Base-by-base conservation (phyloP, 1,140 invertebrate species). In the Cataglyphis hispanica region DNA sequence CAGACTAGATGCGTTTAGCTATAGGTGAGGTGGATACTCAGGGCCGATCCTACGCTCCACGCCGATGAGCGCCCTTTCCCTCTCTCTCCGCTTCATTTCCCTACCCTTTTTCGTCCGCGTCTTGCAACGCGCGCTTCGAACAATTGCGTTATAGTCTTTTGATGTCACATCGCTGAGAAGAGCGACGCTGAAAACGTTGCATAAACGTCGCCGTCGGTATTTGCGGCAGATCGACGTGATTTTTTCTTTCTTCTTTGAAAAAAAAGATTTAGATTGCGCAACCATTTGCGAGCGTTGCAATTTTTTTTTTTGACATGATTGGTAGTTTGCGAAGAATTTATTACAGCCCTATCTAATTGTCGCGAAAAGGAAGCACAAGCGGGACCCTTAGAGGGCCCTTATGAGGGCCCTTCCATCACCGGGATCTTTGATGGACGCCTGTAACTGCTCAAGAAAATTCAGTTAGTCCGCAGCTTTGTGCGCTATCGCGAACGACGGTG, bases 391-490 rank as follows among this genome's bases (percentile, higher is more conserved):
- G 81, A 53, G 27, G 80, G 66, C 67, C 85, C 85, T 89, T 83
- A 76, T 40, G 63, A 85, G 43, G 34, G 53, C 78, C 76, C 86
- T 90, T 89, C 89, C 19, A 85, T 81, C 70, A 56, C 19, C 61
- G 10, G 86, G 90, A 95, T 95, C 94, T 95, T 95, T 94, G 93
- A 95, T 94, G 93, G 93, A 93, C 93, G 91, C 90, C 88, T 90
- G 46, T 50, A 91, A 89, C 92, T 94, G 93, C 94, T 94, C 93
- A 95, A 95, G 94, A 95, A 95, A 95, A 95, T 95, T 95, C 91
- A 94, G 93, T 95, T 95, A 94, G 93, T 92, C 92, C 90, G 91
- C 90, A 93, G 93, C 94, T 95, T 95, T 94, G 93, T 94, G 93
- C 94, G 93, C 93, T 94, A 91, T 90, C 85, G 85, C 84, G 89